These are phyloP conservation scores for Notiomystis cincta DNA, from an alignment of 2,113 vertebrate species.

Conservation along the genomic window DNA sequence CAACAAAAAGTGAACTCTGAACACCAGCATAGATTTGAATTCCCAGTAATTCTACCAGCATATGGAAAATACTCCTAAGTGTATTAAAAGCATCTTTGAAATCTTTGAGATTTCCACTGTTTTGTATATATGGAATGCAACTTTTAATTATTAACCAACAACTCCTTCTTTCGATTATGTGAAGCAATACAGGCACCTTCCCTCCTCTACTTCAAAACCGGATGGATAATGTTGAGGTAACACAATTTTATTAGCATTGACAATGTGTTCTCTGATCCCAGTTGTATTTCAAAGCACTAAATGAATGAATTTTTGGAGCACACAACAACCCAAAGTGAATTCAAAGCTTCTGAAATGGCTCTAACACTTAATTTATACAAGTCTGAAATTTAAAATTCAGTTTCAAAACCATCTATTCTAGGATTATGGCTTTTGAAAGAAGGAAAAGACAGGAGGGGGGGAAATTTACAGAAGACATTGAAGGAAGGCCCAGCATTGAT, in stretches of 20 bases:
- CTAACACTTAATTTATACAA: not conserved
- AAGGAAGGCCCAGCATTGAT: not conserved
- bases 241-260: not conserved
- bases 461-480: not conserved
- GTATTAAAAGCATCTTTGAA: not conserved
- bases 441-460: not conserved
- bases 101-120: not conserved
- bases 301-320: not conserved
- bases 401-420: not conserved
- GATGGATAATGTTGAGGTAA: not conserved
- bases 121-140: not conserved
- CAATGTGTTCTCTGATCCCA: not conserved
- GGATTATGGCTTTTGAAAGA: not conserved
- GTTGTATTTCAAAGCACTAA: not conserved
- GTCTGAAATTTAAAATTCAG: not conserved
- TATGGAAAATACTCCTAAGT: accelerated
- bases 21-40: not conserved
- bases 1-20: not conserved
- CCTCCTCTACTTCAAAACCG: not conserved
- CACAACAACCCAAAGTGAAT: not conserved
- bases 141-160: not conserved
- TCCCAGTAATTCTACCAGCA: not conserved
- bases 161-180: not conserved
- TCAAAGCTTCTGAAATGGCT: not conserved
- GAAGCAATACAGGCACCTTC: not conserved